Evolutionary conservation across 2,888 invertebrate species (phyloP).

Genomic region (Lutraria lutraria): DNA sequence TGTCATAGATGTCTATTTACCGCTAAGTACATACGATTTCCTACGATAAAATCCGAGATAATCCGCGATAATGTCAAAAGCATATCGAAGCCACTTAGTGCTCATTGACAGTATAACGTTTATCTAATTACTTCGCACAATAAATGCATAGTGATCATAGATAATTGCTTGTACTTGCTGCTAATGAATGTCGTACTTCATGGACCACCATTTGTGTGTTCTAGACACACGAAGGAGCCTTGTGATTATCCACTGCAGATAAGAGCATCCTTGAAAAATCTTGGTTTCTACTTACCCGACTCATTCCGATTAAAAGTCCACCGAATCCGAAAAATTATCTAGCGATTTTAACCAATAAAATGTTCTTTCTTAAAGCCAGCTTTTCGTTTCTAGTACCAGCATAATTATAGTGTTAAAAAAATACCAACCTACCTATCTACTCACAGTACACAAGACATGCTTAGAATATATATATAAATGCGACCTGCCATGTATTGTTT

Average conservation of each 20-base stretch:
- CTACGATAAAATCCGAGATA: conserved; percentile 42
- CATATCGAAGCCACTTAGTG: conserved; percentile 47
- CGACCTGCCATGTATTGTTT: no score
- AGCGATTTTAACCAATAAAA: no score
- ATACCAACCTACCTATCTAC: no score
- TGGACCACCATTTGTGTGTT: conserved; percentile 8
- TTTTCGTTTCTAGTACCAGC: no score
- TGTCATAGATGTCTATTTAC: conserved; percentile 46
- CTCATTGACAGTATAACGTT: conserved; percentile 51
- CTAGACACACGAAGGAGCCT: neutral
- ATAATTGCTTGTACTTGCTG: conserved; percentile 14
- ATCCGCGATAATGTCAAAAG: conserved; percentile 50
- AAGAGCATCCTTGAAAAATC: neutral
- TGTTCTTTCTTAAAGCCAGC: no score
- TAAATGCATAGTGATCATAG: conserved; percentile 30
- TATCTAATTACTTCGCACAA: conserved; percentile 50
- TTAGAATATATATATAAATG: no score
- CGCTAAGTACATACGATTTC: conserved; percentile 43
- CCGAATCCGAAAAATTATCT: no score
- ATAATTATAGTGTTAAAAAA: no score
- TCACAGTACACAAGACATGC: no score
- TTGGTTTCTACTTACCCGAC: neutral
- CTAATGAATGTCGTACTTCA: conserved; percentile 20
- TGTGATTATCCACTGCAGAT: neutral
- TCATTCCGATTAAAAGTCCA: no score